Conservation (phyloP, 1,140 invertebrate genomes). For the Caenorhabditis brenneri region DNA sequence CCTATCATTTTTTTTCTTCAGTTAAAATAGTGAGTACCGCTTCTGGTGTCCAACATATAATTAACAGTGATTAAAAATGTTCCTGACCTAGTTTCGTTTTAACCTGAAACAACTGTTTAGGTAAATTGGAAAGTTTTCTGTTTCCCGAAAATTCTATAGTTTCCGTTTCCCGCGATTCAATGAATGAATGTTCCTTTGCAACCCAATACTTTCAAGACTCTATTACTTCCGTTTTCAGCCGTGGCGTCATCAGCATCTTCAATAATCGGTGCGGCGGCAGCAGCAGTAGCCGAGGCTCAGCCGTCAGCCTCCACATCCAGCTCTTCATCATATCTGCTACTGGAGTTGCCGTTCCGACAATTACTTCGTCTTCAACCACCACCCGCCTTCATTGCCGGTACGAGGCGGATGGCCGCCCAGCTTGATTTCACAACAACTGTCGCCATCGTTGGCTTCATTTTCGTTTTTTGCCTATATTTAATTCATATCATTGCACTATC, state of each 20-base stretch:
- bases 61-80: too few species aligned
- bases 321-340: not conserved
- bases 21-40: too few species aligned
- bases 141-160: too few species aligned
- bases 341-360: slow-evolving; percentile 4
- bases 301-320: slow-evolving; percentile 10
- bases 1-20: too few species aligned
- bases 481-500: slow-evolving; percentile 65
- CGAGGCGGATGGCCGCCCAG: slow-evolving; percentile 20
- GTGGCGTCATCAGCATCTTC: slow-evolving; percentile 35
- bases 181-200: too few species aligned
- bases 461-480: slow-evolving; percentile 66
- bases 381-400: not conserved
- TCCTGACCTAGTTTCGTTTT: too few species aligned
- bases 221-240: not conserved
- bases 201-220: not conserved
- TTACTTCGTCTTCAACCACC: slow-evolving; percentile 1
- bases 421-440: not conserved
- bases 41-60: too few species aligned
- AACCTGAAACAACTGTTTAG: too few species aligned
- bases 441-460: slow-evolving; percentile 57
- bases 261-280: slow-evolving; percentile 33
- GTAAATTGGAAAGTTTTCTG: too few species aligned
- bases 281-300: slow-evolving; percentile 31
- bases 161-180: too few species aligned